Evolutionary conservation across 1,140 invertebrate species (phyloP).

Genomic region (Eumeta japonica): DNA sequence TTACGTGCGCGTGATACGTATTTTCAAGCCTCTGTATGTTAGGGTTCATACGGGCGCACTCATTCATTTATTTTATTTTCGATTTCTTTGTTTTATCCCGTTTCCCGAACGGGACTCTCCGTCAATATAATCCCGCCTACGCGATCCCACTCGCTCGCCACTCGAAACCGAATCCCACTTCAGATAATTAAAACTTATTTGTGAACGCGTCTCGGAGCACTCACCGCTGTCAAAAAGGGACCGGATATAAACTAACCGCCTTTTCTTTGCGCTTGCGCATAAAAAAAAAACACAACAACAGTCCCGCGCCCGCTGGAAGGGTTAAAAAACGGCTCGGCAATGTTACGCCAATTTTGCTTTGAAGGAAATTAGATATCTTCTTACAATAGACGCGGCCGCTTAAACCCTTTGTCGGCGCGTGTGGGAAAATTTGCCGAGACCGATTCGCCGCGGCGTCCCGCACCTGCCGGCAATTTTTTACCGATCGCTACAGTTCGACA

Average conservation of each 20-base stretch:
- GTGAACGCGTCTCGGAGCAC: constrained; percentile 29
- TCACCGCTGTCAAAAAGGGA: constrained; percentile 40
- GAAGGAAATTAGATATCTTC: constrained; percentile 56
- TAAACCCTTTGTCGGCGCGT: constrained; percentile 40
- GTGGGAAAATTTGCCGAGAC: constrained; percentile 37
- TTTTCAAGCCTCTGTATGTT: no score
- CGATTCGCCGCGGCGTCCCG: background rate
- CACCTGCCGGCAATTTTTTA: no score
- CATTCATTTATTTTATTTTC: no score
- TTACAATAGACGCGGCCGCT: constrained; percentile 36
- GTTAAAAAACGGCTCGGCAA: constrained; percentile 32
- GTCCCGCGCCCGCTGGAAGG: constrained; percentile 23
- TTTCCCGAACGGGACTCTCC: no score
- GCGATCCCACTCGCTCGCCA: no score
- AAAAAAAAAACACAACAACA: constrained; percentile 41
- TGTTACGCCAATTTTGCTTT: constrained; percentile 55
- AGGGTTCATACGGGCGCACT: no score
- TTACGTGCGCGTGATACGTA: no score
- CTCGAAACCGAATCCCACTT: constrained; percentile 40
- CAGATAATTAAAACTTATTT: constrained; percentile 53
- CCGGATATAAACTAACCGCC: constrained; percentile 57
- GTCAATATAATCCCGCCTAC: no score
- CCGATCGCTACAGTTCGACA: no score
- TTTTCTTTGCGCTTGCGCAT: constrained; percentile 48
- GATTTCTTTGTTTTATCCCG: no score